These are phyloP conservation scores for Lepas anatifera DNA, from an alignment of 2,888 invertebrate genomes.

Conservation along the genomic window DNA sequence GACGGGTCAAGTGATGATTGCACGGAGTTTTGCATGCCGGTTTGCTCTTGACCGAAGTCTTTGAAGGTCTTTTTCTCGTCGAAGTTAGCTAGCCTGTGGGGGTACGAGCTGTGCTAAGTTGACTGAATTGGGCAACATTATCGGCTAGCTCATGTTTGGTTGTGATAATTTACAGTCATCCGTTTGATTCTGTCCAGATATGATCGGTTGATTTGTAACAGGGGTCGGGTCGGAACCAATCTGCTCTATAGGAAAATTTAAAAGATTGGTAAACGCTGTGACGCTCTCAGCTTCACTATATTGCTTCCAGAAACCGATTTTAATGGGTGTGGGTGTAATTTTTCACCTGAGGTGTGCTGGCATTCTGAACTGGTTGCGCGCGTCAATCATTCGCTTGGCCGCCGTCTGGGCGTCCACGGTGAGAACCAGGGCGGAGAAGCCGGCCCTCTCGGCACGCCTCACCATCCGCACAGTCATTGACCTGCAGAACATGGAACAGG, in stretches of 20 bases:
- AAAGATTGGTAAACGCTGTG: too few species aligned
- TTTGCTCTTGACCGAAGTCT: constrained; percentile 36
- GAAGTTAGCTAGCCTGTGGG: constrained; percentile 65
- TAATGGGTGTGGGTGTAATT: neutral
- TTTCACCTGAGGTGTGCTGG: constrained; percentile 61
- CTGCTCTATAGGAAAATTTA: too few species aligned
- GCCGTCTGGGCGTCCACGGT: constrained; percentile 83
- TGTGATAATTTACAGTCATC: neutral
- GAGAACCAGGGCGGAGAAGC: constrained; percentile 73
- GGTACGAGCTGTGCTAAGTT: too few species aligned
- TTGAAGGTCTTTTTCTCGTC: constrained; percentile 32
- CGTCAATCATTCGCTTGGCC: constrained; percentile 67
- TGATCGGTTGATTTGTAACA: too few species aligned
- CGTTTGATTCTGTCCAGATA: too few species aligned
- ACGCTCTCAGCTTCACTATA: too few species aligned
- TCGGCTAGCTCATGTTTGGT: too few species aligned
- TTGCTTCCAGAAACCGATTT: too few species aligned
- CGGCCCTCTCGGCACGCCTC: constrained; percentile 60
- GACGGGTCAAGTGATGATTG: constrained; percentile 60
- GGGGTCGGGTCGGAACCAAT: too few species aligned
- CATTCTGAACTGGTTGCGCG: constrained; percentile 67
- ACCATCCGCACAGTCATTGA: constrained; percentile 58
- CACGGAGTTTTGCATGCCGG: constrained; percentile 68
- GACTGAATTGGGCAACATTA: too few species aligned
- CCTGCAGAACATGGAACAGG: constrained; percentile 41